These are phyloP conservation scores for Vesta saturnalis DNA, from an alignment of 2,888 invertebrate species.

Conservation along the genomic window DNA sequence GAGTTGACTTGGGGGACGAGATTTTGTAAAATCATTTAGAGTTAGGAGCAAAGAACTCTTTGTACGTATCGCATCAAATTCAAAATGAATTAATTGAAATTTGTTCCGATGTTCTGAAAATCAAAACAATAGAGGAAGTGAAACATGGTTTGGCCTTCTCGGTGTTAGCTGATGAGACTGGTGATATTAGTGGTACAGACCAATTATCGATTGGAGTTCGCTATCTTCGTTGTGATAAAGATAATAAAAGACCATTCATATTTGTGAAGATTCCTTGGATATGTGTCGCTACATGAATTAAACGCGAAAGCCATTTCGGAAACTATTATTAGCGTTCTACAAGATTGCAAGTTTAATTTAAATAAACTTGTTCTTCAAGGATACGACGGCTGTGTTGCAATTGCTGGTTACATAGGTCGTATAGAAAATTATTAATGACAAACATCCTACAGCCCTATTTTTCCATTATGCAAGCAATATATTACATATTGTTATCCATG, in stretches of 20 bases:
- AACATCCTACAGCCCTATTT: not conserved
- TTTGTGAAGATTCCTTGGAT: slow-evolving; percentile 46
- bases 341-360: not conserved
- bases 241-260: too few relatives aligned
- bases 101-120: slow-evolving; percentile 46
- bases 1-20: slow-evolving; percentile 42
- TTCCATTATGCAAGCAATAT: not conserved
- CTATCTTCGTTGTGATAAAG: slow-evolving; percentile 42
- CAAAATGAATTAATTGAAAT: slow-evolving; percentile 52
- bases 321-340: not conserved
- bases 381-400: too few relatives aligned
- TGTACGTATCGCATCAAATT: slow-evolving; percentile 46
- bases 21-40: slow-evolving; percentile 39
- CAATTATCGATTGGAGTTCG: slow-evolving; percentile 47
- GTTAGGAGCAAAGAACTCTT: slow-evolving; percentile 44
- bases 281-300: not conserved
- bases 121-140: slow-evolving; percentile 45
- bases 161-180: slow-evolving; percentile 46
- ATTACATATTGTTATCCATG: slow-evolving; percentile 11
- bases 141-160: slow-evolving; percentile 42
- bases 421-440: not conserved
- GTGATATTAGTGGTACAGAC: slow-evolving; percentile 48
- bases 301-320: not conserved
- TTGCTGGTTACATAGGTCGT: not conserved
- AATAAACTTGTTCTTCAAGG: slow-evolving; percentile 17